Conservation (phyloP, 2,113 vertebrate genomes). For the Plestiodon gilberti region DNA sequence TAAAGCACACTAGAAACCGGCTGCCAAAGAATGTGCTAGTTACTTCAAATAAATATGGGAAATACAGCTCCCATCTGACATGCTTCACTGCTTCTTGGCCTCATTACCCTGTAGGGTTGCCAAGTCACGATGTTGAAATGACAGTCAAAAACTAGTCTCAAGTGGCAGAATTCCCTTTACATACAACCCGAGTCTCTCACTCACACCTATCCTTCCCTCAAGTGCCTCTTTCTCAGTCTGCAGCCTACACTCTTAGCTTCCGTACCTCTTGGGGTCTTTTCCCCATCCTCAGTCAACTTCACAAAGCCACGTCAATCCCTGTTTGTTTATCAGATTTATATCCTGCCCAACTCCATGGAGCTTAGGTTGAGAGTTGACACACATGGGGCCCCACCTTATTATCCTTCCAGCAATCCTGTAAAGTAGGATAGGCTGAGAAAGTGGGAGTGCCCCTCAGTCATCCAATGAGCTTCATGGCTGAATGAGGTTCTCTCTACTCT, state of each 20-base stretch:
- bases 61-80: not conserved
- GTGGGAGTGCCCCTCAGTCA: too few species aligned
- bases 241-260: not conserved
- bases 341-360: too few species aligned
- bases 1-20: not conserved
- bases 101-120: not conserved
- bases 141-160: not conserved
- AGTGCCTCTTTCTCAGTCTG: not conserved
- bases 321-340: too few species aligned
- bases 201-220: not conserved
- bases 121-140: not conserved
- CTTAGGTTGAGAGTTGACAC: too few species aligned
- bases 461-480: too few species aligned
- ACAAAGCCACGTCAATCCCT: not conserved
- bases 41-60: not conserved
- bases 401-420: too few species aligned
- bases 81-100: not conserved
- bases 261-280: not conserved
- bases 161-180: not conserved
- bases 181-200: not conserved
- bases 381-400: too few species aligned
- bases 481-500: too few species aligned
- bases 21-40: not conserved
- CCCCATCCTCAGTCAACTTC: not conserved
- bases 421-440: too few species aligned